Conservation (phyloP, 2,797 vertebrate genomes). For the Sarcophilus harrisii region DNA sequence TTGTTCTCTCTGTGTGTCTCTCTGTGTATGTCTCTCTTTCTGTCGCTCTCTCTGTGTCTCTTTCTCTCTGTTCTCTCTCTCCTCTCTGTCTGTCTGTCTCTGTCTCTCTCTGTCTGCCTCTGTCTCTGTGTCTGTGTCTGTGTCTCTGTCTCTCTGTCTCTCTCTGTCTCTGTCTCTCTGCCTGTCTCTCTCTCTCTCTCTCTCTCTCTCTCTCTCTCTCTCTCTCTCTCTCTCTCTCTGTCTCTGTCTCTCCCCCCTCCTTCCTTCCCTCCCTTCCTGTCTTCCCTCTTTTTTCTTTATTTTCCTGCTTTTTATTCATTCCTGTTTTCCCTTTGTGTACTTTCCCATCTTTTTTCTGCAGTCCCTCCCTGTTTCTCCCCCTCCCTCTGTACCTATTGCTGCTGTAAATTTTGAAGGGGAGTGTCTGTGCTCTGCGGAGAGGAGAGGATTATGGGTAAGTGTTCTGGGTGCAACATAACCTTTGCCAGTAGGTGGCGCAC, state of each 20-base stretch:
- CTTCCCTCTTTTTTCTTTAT: conserved; percentile 38
- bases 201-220: background rate
- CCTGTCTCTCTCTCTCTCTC: background rate
- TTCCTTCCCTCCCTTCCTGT: background rate
- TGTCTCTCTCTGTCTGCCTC: too few species aligned
- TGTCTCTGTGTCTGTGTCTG: too few species aligned
- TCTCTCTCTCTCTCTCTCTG: accelerated
- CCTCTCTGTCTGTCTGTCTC: too few species aligned
- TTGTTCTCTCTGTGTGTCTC: too few species aligned
- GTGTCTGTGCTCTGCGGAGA: background rate
- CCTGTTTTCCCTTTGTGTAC: background rate
- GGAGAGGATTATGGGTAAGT: background rate
- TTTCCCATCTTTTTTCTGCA: background rate
- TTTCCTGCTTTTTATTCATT: too few species aligned
- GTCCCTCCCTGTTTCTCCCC: background rate
- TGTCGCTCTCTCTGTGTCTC: too few species aligned
- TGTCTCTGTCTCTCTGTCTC: background rate
- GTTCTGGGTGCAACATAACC: conserved; percentile 55
- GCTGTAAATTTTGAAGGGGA: conserved; percentile 29
- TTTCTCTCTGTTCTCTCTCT: too few species aligned
- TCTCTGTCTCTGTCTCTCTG: background rate
- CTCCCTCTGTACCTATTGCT: conserved; percentile 10
- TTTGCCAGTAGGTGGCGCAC: conserved; percentile 74
- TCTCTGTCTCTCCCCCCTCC: too few species aligned
- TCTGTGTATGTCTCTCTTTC: too few species aligned